Percentiles rank a stretch among this genome's conserved stretches.
These are phyloP conservation scores for Oscheius sp. DNA, from an alignment of 1,140 invertebrate genomes.

Conservation along the genomic window DNA sequence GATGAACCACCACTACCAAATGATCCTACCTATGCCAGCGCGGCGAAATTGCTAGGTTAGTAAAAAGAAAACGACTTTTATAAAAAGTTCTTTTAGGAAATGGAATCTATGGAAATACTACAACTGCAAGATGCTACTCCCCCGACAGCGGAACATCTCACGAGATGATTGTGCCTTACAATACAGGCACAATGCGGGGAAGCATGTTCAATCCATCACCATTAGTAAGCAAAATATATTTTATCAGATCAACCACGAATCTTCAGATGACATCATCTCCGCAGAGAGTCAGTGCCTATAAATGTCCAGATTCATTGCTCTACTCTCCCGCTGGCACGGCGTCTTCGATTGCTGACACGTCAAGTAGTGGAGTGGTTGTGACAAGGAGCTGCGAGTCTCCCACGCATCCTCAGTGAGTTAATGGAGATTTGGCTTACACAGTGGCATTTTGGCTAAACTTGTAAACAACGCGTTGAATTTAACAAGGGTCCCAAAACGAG, in stretches of 20 bases:
- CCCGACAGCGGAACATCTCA: conserved; percentile 30
- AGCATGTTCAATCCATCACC: conserved; percentile 11
- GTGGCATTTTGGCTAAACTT: no score
- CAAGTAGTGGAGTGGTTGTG: conserved; percentile 8
- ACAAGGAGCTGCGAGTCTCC: conserved; percentile 17
- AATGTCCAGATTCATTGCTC: conserved; percentile 28
- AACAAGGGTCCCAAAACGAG: no score
- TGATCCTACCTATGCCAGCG: conserved; percentile 15
- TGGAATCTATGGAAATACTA: conserved; percentile 8
- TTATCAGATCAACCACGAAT: not conserved
- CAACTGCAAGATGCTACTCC: conserved; percentile 26
- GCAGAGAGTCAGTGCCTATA: conserved; percentile 28
- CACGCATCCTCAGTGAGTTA: not conserved
- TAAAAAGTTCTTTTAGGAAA: not conserved
- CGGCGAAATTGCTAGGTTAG: conserved; percentile 10
- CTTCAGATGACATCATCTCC: conserved; percentile 30
- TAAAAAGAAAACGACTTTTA: not conserved
- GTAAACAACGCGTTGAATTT: no score
- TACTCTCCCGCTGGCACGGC: conserved; percentile 32
- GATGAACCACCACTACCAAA: not conserved
- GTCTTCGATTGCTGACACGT: conserved; percentile 28
- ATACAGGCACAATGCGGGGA: not conserved
- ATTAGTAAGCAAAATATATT: not conserved
- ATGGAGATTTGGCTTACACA: not conserved
- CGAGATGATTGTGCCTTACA: conserved; percentile 26